Percentiles rank a stretch among this genome's conserved stretches.
phyloP scores from a whole-genome alignment of 2,113 vertebrate genomes.

The Chionis minor region DNA sequence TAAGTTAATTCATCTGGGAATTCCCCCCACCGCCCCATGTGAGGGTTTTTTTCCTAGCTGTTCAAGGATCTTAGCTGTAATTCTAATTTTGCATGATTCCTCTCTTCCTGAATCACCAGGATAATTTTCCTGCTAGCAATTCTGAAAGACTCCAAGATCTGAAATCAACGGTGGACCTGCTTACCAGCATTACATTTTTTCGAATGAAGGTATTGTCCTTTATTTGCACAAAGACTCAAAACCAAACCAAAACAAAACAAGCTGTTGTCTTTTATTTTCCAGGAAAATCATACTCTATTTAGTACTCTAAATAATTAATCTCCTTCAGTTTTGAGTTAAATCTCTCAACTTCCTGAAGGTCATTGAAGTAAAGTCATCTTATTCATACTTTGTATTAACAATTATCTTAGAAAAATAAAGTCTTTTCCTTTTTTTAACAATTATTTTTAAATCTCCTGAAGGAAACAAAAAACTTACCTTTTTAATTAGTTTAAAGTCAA shows the following conservation, averaged over 20 bases:
- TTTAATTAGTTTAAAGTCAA: not conserved
- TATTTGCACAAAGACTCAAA: not conserved
- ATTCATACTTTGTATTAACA: not conserved
- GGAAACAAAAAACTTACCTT: not conserved
- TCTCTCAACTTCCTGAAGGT: not conserved
- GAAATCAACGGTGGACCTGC: constrained; percentile 95
- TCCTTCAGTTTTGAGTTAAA: not conserved
- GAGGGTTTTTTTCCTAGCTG: not conserved
- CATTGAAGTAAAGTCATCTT: not conserved
- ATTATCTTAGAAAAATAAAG: not conserved
- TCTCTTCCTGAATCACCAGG: constrained; percentile 74
- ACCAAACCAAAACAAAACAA: not conserved
- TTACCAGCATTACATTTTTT: constrained; percentile 98
- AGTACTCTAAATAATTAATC: not conserved
- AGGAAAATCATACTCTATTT: not conserved
- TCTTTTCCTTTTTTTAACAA: not conserved
- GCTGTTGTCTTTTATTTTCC: not conserved
- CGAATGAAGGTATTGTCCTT: constrained; percentile 90
- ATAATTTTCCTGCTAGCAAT: constrained; percentile 95
- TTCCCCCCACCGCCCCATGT: not conserved
- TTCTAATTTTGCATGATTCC: not conserved
- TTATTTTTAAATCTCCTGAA: not conserved
- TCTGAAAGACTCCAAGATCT: constrained; percentile 92
- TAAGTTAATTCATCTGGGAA: not conserved
- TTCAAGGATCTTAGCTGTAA: not conserved